Base-by-base conservation (phyloP, 2,113 vertebrate species). In the Actenoides hombroni region DNA sequence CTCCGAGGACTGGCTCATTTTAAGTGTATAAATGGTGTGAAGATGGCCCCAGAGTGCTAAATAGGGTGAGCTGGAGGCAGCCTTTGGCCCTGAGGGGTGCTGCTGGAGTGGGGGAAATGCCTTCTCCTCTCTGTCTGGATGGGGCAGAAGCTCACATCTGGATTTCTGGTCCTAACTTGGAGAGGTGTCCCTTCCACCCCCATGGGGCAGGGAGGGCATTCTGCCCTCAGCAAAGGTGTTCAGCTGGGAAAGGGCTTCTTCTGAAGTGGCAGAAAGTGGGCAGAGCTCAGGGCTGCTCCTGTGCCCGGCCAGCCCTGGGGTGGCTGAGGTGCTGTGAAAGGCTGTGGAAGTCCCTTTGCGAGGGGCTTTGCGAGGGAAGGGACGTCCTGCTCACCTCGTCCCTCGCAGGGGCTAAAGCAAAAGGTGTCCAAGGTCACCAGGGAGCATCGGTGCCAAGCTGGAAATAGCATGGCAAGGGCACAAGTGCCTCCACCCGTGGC, bases 401-500 rank as follows among this genome's bases (percentile, higher is more conserved):
- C 53, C 49, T 28, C 0, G 0, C 24, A 11, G 13, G 40, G 11
- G n/a, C 42, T 70, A 5, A 70, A 77, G 18, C 40, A 73, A 68
- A 56, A 78, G 40, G 46, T 65, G 67, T 10, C 67, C 75, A 83
- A 80, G 79, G 79, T 93, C 86, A 83, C 9, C n/a, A 44, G 42
- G 71, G 44, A 92, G 6, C 0, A 0, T 2, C 10, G 40, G 21
- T 56, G 70, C 57, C 1, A 5, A 59, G 76, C 5, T 91, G 61
- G 33, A 69, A 83, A 78, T 18, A 48, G 39, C 57, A 37, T 2
- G 5, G 13, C 25, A 64, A 56, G 48, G 40, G 9, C 67, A 77
- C 0, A 1, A 48, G 8, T n/a, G 21, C 3, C 33, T 49, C 23
- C 0, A 0, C 8, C 7, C 0, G 0, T 0, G 1, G 59, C 37